Conservation (phyloP, 1,140 invertebrate species). For the Leucophenga varia region DNA sequence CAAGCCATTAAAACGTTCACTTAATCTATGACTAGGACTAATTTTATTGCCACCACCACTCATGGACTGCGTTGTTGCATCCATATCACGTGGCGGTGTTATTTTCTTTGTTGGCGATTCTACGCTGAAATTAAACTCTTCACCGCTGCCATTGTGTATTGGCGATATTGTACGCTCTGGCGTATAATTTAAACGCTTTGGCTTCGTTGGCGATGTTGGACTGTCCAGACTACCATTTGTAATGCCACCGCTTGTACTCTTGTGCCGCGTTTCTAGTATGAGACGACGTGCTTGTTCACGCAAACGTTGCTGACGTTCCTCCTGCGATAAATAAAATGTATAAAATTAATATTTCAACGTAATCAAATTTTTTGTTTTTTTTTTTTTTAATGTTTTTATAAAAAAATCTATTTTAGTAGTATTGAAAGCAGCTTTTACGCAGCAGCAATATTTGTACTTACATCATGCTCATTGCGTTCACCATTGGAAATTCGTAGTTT, state of each 20-base stretch:
- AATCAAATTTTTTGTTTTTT: too few relatives aligned
- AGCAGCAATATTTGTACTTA: constrained; percentile 47
- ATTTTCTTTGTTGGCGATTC: constrained; percentile 37
- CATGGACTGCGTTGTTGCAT: constrained; percentile 4
- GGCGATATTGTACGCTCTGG: constrained; percentile 53
- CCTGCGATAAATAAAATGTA: constrained; percentile 61
- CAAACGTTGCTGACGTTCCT: constrained; percentile 81
- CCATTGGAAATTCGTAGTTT: constrained; percentile 76
- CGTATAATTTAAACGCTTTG: constrained; percentile 43
- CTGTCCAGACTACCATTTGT: constrained; percentile 48
- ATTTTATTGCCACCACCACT: constrained; percentile 16
- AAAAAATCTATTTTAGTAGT: too few relatives aligned
- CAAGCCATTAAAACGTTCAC: constrained; percentile 33
- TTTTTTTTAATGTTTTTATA: too few relatives aligned
- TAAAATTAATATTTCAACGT: too few relatives aligned
- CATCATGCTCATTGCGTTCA: constrained; percentile 54
- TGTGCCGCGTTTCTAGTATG: constrained; percentile 83
- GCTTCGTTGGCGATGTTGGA: constrained; percentile 43
- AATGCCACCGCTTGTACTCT: constrained; percentile 58
- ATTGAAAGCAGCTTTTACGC: too few relatives aligned
- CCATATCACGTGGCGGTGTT: constrained; percentile 30
- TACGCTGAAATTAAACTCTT: constrained; percentile 14
- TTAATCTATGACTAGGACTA: constrained; percentile 56
- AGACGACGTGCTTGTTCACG: constrained; percentile 83
- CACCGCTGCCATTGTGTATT: constrained; percentile 39